These are phyloP conservation scores for Aporophyla lueneburgensis DNA, from an alignment of 2,888 invertebrate genomes.

Conservation along the genomic window DNA sequence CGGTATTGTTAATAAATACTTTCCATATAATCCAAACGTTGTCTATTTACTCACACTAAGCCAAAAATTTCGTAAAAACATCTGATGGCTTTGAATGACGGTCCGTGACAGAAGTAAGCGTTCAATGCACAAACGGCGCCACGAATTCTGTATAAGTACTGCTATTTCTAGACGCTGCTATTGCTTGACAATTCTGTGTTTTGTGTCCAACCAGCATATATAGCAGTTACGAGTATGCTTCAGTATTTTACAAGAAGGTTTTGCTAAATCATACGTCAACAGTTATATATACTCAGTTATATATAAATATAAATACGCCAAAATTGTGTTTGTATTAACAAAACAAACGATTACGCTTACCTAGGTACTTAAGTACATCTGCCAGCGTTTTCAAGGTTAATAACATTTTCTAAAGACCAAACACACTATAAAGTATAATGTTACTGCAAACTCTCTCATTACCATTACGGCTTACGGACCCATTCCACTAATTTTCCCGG, in stretches of 20 bases:
- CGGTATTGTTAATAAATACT: background rate
- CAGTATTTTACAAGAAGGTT: background rate
- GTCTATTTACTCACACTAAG: too few species aligned
- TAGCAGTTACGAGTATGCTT: background rate
- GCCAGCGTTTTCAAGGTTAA: constrained; percentile 32
- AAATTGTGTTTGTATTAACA: background rate
- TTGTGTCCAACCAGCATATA: too few species aligned
- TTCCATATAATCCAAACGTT: background rate
- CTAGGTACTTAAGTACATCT: background rate
- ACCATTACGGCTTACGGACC: constrained; percentile 31
- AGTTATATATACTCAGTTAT: background rate
- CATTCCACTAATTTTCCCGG: constrained; percentile 47
- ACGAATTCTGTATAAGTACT: background rate
- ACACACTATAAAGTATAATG: constrained; percentile 46
- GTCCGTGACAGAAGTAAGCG: background rate
- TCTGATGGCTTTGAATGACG: background rate
- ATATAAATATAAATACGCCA: background rate
- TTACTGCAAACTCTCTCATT: constrained; percentile 43
- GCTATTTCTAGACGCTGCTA: background rate
- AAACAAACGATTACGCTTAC: constrained; percentile 1
- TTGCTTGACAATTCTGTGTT: background rate
- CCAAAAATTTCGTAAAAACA: too few species aligned
- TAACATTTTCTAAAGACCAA: constrained; percentile 23
- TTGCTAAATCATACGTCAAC: background rate
- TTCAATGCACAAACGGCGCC: too few species aligned